Evolutionary conservation across 2,888 invertebrate species (phyloP), one percentile per base, ranked within the genome.

Genomic region (Periphyllus acericola): DNA sequence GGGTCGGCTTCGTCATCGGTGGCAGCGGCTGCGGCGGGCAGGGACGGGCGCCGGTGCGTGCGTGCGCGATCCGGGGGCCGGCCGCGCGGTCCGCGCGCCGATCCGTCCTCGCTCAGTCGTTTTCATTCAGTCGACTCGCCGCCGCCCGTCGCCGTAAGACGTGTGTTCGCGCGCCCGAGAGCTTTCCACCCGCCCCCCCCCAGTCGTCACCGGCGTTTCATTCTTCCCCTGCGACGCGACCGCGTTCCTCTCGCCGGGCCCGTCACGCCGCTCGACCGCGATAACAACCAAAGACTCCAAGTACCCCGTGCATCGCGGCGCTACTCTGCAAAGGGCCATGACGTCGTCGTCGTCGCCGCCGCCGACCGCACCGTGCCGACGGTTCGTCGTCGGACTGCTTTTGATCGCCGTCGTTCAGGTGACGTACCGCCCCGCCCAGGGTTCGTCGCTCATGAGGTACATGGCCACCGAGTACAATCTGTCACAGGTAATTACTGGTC

Each of bases 351-450:
- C 78, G 75, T 46, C 76, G 76, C 8, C n/a, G 11, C 3, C 36
- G 4, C 17, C 25, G 55, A 21, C 46, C 11, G 75, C 74, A 32
- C 52, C 82, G 17, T 52, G 68, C 46, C 75, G 46, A 66, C 40
- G 76, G 46, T 71, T 79, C 52, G 29, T 72, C 36, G 29, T 60
- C 36, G 52, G 68, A 9, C 6, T 86, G 79, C 71, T 79, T 25
- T 29, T 86, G 71, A 46, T 79, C 71, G 85, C 71, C n/a, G 71
- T 79, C 79, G 71, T 86, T 76, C 85, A 86, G 85, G 52, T 66
- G 68, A 2, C 75, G 75, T 72, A 68, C 46, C 76, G 36, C 46
- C 84, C 75, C 84, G 76, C 68, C 68, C 84, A 52, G 46, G 34
- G 76, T 46, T 76, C 76, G 68, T 36, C 84, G 76, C 36, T 86